A percentile compares a stretch with the other conserved stretches of the same genome.
Evolutionary conservation across 2,797 vertebrate species (phyloP).

Genomic region (Poeciliopsis infans): DNA sequence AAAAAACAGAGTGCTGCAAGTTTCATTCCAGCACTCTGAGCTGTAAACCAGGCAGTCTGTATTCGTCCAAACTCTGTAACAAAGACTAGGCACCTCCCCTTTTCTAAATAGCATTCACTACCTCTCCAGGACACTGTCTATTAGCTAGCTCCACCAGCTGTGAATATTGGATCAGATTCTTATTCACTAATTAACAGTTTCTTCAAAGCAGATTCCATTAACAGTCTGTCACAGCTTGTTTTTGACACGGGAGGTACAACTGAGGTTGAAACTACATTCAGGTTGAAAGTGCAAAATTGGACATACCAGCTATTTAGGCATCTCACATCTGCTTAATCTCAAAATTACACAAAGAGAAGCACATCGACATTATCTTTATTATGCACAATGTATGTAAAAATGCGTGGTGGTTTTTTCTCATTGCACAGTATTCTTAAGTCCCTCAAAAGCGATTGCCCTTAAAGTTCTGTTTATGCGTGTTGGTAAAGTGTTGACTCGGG

Average conservation of each 20-base stretch:
- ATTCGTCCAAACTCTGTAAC: slow-evolving; percentile 42
- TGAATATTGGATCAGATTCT: slow-evolving; percentile 41
- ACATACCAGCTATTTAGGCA: slow-evolving; percentile 36
- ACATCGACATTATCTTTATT: neutral
- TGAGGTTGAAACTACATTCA: slow-evolving; percentile 29
- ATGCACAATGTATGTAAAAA: neutral
- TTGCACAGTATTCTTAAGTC: neutral
- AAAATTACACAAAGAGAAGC: slow-evolving; percentile 29
- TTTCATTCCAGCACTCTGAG: slow-evolving; percentile 30
- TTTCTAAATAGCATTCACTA: slow-evolving; percentile 35
- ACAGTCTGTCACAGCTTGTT: slow-evolving; percentile 44
- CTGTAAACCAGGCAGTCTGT: slow-evolving; percentile 38
- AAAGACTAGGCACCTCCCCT: slow-evolving; percentile 39
- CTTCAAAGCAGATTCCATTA: slow-evolving; percentile 59
- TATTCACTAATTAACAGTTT: slow-evolving; percentile 62
- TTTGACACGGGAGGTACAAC: slow-evolving; percentile 14
- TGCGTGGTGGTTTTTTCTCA: neutral
- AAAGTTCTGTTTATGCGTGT: neutral
- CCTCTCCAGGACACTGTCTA: slow-evolving; percentile 57
- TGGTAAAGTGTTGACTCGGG: neutral
- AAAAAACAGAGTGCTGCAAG: slow-evolving; percentile 18
- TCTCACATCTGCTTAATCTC: slow-evolving; percentile 27
- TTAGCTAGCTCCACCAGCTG: slow-evolving; percentile 47
- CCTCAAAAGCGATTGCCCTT: neutral
- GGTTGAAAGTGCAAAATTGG: slow-evolving; percentile 29